Base-by-base conservation (phyloP, 2,797 vertebrate species). In the Phalloptychus januarius region DNA sequence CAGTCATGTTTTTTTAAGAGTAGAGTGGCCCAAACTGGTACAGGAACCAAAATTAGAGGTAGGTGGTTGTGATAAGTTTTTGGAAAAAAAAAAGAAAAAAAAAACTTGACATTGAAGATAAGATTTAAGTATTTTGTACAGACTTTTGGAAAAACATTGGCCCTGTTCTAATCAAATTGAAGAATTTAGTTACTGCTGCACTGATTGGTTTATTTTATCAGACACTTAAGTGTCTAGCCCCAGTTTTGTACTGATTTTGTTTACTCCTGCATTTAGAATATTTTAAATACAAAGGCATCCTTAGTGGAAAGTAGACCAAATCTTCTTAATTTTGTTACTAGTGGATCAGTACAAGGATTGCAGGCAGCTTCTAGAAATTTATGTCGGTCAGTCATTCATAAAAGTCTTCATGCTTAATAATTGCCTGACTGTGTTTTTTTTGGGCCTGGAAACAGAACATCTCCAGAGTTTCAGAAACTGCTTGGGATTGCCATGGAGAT, bases 401-500 rank as follows among this genome's bases (percentile, higher is more conserved):
- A 36, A 75, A 0, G 36, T 77, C 28, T 83, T 25, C 74, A 38
- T 85, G 70, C 4, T 84, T 83, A 77, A 85, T 76, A 10, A 80
- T 81, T 74, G 36, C 42, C 20, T 74, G 38, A 45, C 23, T 80
- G 40, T 78, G 54, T 31, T 12, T 5, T 81, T 44, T 85, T 44
- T 87, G 69, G 74, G 82, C 69, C 84, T 89, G 84, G 76, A 80
- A 92, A 83, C 91, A 99, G 98, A 93, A 99, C 98, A 67, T 99
- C 98, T 84, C 97, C 98, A 70, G 98, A 99, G 93, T 99, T 99
- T 92, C 98, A 99, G 96, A 99, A 98, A 73, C 93, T 99, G 72
- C 95, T 99, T 61, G 97, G 98, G 45, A 99, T 99, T n/a, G 98
- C 98, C 45, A 97, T 99, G 98, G 98, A 99, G 76, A 98, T 99